Evolutionary conservation across 2,797 vertebrate genomes (phyloP), one percentile per base, ranked within the genome.

Genomic region (Micromesistius poutassou): DNA sequence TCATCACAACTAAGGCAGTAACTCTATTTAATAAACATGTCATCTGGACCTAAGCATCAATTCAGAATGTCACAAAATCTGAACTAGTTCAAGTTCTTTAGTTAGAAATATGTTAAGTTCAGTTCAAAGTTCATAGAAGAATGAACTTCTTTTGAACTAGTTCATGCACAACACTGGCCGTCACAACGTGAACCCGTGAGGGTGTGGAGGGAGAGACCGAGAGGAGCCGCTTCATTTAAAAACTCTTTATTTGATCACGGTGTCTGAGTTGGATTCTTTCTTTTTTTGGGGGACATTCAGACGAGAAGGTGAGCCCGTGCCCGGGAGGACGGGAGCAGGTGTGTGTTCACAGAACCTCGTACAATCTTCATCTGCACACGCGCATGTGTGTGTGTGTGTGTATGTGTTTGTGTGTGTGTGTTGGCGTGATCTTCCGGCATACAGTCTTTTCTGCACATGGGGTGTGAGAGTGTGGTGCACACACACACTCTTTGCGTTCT

Each of bases 201-300:
- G 0, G 16, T 50, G 16, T 50, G 46, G 46, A 50, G 7, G 28
- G 0, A 30, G 72, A 73, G 36, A 42, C 1, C 13, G 30, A 46
- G 16, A 30, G 38, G n/a, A 74, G 36, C 35, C 6, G 5, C 16
- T 74, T 28, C n/a, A 25, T 40, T 74, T 28, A 40, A 74, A 92
- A 74, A 70, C 0, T 84, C 77, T 93, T 93, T 91, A 90, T 91
- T 92, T 88, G 31, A 85, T 86, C 83, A 80, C 81, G 46, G 33
- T 78, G 82, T 87, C 85, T 79, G 50, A 81, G 82, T 87, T 77
- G 30, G 70, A 16, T 71, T 33, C 31, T 71, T 71, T 71, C 74
- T 50, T 76, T 75, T 87, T 90, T 87, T 88, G 81, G 88, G 86
- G 70, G 91, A 90, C 91, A 91, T 92, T 93, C 91, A 88, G 81